Evolutionary conservation across 2,113 vertebrate genomes (phyloP).

Genomic region (Hemiscyllium ocellatum): DNA sequence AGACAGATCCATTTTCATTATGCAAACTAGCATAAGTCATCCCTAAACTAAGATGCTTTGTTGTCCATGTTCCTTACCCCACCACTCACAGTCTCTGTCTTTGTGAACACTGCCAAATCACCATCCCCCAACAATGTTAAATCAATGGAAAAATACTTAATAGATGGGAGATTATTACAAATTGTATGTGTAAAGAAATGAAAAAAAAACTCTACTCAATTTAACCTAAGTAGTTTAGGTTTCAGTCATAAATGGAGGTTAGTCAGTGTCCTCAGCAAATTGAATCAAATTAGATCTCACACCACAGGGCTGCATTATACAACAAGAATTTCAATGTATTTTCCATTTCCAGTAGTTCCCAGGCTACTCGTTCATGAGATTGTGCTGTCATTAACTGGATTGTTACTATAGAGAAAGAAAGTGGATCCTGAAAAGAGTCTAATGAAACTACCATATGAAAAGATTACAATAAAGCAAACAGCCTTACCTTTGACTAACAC

Average conservation of each 20-base stretch:
- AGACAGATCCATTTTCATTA: neutral
- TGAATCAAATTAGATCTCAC: neutral
- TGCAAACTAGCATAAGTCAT: neutral
- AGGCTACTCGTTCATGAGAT: neutral
- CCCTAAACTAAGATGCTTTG: neutral
- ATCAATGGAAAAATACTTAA: neutral
- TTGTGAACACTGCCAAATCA: neutral
- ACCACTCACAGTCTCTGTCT: neutral
- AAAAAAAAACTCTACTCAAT: neutral
- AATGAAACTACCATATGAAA: neutral
- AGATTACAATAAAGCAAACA: conserved; percentile 2
- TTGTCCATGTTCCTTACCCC: neutral
- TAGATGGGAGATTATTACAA: neutral
- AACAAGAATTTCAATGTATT: neutral
- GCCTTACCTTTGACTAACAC: neutral
- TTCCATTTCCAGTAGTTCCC: neutral
- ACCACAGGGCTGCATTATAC: neutral
- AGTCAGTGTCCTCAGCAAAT: neutral
- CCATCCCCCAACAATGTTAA: neutral
- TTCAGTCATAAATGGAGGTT: neutral
- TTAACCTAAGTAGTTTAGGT: neutral
- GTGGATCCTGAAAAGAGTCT: neutral
- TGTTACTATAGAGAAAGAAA: conserved; percentile 13
- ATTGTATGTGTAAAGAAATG: neutral
- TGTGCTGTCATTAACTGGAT: neutral